Evolutionary conservation across 1,140 invertebrate species (phyloP), one percentile per base, ranked within the genome.

Genomic region (Eurosta solidaginis): DNA sequence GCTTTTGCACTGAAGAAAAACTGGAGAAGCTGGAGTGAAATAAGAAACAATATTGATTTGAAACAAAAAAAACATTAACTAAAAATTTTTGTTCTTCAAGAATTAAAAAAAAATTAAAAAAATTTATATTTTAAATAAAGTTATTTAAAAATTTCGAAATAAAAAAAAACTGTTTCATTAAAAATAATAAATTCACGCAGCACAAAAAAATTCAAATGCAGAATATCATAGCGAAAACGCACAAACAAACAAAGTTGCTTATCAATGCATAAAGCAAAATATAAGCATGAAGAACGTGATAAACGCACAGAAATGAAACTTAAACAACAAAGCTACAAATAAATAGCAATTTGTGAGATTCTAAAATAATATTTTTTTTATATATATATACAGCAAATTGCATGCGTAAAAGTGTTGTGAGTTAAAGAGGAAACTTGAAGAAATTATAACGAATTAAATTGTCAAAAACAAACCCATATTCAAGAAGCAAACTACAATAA

Each of bases 331-430:
- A 12, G 14, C 10, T 52, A 1, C 9, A 17, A 59, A 17, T 59
- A 5, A 33, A 33, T 29, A 68, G 25, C 17, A 33, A 9, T 33
- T 4, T 4, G 49, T 20, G 49, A 52, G 20, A 68, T 59, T 29
- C 33, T 52, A 54, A 54, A 50, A 7, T 33, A 29, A 36, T 20
- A 68, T 14, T 68, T 68, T 40, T 40, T 3, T 40, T 40, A 17
- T 68, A 40, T 9, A 40, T 40, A 68, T 4, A 36, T 40, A 9
- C 29, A 20, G 54, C 54, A 63, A 63, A 36, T 63, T 36, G 25
- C 33, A 36, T 68, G 59, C 59, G n/a, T 20, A 27, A 75, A n/a
- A 75, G 74, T 75, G 74, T 75, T 75, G 47, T 45, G 59, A 78
- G 17, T 75, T 20, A 42, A 63, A 54, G 40, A 49, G 10, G 25